Evolutionary conservation across 2,888 invertebrate species (phyloP), one percentile per base, ranked within the genome.

Genomic region (Helobdella robusta): DNA sequence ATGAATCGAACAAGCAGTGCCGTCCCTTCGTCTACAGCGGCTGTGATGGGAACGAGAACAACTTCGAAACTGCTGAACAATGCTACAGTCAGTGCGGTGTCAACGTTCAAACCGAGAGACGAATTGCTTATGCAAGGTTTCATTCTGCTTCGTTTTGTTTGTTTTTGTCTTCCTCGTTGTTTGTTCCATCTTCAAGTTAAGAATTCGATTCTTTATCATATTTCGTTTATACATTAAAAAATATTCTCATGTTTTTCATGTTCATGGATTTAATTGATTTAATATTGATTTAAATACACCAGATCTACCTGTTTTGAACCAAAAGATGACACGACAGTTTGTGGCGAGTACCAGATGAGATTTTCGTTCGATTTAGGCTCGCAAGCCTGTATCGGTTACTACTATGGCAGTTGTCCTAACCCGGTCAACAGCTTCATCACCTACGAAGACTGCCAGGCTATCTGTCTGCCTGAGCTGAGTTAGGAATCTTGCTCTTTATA

Each of bases 41-140:
- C 1, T 94, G 94, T 76, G 86, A 91, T 65, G 94, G 93, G 54
- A 94, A 93, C 76, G 86, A 85, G 67, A 94, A 94, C 79, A 86
- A 87, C 75, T 94, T 91, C 77, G 85, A 87, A 69, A 86, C 85
- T 0, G 56, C 64, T 44, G 62, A 64, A 35, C 63, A 68, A 5
- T 71, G 71, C 56, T 66, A 66, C 58, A 44, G 44, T 11, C 3
- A 40, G 6, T 69, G 69, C 32, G 40, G 62, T 20, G 23, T 34
- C 5, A 35, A 35, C 48, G 32, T 65, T 34, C 25, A 52, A 32
- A 52, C n/a, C 20, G 36, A 23, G 48, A 34, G 50, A 2, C 28
- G 62, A 59, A n/a, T 59, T 28, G 23, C 56, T 44, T 59, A 48
- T 23, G 50, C 66, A 8, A 62, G 50, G 62, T 62, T 25, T 3